A percentile compares a stretch with the other conserved stretches of the same genome.
Evolutionary conservation across 2,888 invertebrate genomes (phyloP).

Genomic region (Baronia brevicornis): DNA sequence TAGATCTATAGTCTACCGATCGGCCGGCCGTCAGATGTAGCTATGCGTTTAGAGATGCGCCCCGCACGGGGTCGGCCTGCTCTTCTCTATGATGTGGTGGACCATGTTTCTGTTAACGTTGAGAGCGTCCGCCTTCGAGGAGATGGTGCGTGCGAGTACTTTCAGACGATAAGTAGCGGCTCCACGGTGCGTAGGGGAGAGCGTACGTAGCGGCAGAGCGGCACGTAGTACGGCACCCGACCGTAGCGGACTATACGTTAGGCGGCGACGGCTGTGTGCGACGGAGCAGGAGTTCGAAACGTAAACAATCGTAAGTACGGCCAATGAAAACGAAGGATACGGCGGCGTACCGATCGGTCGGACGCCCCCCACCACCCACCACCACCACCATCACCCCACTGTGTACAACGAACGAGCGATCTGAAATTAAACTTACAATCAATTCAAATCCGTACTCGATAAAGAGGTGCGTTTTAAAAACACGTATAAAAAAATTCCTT

Average conservation of each 20-base stretch:
- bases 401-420: too few relatives aligned
- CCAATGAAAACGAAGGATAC: too few relatives aligned
- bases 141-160: slow-evolving; percentile 60
- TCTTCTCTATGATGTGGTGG: slow-evolving; percentile 20
- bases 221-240: slow-evolving; percentile 33
- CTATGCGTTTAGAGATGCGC: slow-evolving; percentile 18
- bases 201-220: slow-evolving; percentile 43
- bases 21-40: slow-evolving; percentile 4
- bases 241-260: slow-evolving; percentile 34
- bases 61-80: slow-evolving; percentile 9
- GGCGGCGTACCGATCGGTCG: too few relatives aligned
- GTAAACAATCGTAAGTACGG: slow-evolving; percentile 32
- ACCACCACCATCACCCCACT: too few relatives aligned
- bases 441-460: too few relatives aligned
- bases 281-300: slow-evolving; percentile 25
- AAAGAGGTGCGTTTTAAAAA: too few relatives aligned
- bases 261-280: slow-evolving; percentile 49
- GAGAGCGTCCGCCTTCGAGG: slow-evolving; percentile 40
- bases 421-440: too few relatives aligned
- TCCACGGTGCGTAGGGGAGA: slow-evolving; percentile 41
- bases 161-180: slow-evolving; percentile 61
- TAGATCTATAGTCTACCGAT: not conserved
- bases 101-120: slow-evolving; percentile 27
- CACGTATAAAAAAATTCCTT: too few relatives aligned
- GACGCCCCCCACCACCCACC: too few relatives aligned